Evolutionary conservation across 2,113 vertebrate species (phyloP).

Genomic region (Rhagologus leucostigma): DNA sequence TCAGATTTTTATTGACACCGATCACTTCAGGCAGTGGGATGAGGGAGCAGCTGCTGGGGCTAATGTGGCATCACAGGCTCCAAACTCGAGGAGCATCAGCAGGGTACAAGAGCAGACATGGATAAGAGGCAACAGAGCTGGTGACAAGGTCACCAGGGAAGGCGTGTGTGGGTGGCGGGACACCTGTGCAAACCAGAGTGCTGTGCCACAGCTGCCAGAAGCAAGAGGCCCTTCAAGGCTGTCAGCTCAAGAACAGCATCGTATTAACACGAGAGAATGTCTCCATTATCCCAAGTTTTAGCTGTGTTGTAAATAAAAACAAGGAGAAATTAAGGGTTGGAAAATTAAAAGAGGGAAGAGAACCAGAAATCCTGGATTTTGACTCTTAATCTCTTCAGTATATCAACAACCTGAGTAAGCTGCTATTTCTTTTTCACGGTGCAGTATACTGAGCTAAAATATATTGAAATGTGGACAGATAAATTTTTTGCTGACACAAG

Average conservation of each 20-base stretch:
- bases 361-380: not conserved
- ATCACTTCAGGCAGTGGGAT: not conserved
- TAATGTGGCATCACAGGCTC: not conserved
- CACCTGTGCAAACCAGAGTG: not conserved
- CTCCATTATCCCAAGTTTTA: too few relatives aligned
- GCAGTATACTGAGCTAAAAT: not conserved
- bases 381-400: not conserved
- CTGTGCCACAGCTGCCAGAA: not conserved
- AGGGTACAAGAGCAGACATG: not conserved
- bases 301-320: not conserved
- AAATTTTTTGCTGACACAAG: not conserved
- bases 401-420: not conserved
- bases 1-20: not conserved
- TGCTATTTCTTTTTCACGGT: not conserved
- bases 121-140: not conserved
- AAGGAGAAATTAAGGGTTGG: not conserved
- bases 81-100: not conserved
- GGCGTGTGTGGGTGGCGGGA: not conserved
- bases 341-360: not conserved
- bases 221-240: not conserved
- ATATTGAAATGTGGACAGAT: not conserved
- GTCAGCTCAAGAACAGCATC: not conserved
- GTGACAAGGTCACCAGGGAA: not conserved
- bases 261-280: fast-evolving
- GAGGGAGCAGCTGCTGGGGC: not conserved